Percentiles rank a stretch among this genome's conserved stretches.
Evolutionary conservation across 2,888 invertebrate species (phyloP).

Genomic region (Parnassius apollo): DNA sequence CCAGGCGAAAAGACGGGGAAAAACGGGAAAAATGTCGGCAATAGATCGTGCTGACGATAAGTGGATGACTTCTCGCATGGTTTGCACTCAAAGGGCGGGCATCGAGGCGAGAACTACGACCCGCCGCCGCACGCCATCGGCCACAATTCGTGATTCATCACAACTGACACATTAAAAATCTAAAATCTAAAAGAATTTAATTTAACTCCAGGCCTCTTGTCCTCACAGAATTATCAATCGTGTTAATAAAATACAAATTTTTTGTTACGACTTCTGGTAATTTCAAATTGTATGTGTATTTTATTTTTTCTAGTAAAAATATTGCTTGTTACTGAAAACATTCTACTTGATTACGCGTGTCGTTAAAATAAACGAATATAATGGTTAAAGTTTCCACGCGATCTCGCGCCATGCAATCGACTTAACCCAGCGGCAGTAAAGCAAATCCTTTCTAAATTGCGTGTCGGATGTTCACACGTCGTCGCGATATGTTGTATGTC

Average conservation of each 20-base stretch:
- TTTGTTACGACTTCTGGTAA: too few relatives aligned
- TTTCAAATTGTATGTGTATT: not conserved
- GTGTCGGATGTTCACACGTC: slow-evolving; percentile 51
- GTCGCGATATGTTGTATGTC: slow-evolving; percentile 54
- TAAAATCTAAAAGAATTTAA: slow-evolving; percentile 22
- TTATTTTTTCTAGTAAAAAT: not conserved
- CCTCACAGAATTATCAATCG: too few relatives aligned
- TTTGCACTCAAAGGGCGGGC: slow-evolving; percentile 73
- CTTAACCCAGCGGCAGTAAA: slow-evolving; percentile 56
- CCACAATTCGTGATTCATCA: slow-evolving; percentile 2
- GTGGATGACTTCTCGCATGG: slow-evolving; percentile 79
- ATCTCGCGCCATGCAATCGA: slow-evolving; percentile 35
- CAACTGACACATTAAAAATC: slow-evolving; percentile 12
- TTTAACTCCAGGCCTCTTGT: not conserved
- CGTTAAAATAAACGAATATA: slow-evolving; percentile 35
- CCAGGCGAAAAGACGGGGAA: slow-evolving; percentile 72
- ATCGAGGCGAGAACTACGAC: slow-evolving; percentile 53
- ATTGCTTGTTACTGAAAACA: slow-evolving; percentile 9
- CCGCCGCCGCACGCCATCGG: slow-evolving; percentile 37
- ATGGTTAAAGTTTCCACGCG: slow-evolving; percentile 41
- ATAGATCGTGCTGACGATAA: slow-evolving; percentile 74
- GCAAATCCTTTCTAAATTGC: slow-evolving; percentile 77
- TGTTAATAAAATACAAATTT: too few relatives aligned
- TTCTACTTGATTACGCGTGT: slow-evolving; percentile 23
- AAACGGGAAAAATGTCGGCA: slow-evolving; percentile 77